Evolutionary conservation across 2,113 vertebrate species (phyloP), one percentile per base, ranked within the genome.

Genomic region (Nesospiza acunhae): DNA sequence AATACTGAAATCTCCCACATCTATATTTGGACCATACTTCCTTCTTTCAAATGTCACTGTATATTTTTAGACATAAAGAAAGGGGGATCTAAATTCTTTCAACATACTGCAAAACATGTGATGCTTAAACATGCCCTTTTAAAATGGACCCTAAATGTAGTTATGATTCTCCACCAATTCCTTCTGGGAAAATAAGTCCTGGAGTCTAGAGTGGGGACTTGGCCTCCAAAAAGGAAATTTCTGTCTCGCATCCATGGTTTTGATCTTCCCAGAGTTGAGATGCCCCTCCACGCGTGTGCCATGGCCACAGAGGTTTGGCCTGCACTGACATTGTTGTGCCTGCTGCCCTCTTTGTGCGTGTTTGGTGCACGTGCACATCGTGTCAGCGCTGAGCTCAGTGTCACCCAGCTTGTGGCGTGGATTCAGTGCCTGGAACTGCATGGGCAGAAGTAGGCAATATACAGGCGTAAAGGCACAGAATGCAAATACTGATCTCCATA

Each of bases 21-120:
- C 89, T 95, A 94, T 89, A 91, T 96, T 96, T 93, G 88, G 52
- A 67, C n/a, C 50, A 73, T 28, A 96, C 95, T 97, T 97, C 96
- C 95, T 97, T 73, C 63, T 97, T 97, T 97, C 73, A 96, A 97
- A 97, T 96, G 95, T 95, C 93, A 86, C 53, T 66, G 18, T 0
- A 0, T 95, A 95, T 95, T 97, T 97, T 97, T 97, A 96, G 93
- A 59, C 75, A 46, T 67, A 64, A 86, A 69, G 93, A 89, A 63
- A 90, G 79, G 52, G 78, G 66, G 83, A 95, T 87, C 68, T 96
- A 64, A 84, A 78, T 63, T 95, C 75, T 97, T 97, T 89, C 88
- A 96, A 91, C 80, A 95, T 78, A 63, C 39, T 92, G 27, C 33
- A 81, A 55, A 85, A 24, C 91, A 86, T 42, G 72, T 93, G 87